Evolutionary conservation across 1,140 invertebrate genomes (phyloP), one percentile per base, ranked within the genome.

Genomic region (Muscidifurax raptorellus): DNA sequence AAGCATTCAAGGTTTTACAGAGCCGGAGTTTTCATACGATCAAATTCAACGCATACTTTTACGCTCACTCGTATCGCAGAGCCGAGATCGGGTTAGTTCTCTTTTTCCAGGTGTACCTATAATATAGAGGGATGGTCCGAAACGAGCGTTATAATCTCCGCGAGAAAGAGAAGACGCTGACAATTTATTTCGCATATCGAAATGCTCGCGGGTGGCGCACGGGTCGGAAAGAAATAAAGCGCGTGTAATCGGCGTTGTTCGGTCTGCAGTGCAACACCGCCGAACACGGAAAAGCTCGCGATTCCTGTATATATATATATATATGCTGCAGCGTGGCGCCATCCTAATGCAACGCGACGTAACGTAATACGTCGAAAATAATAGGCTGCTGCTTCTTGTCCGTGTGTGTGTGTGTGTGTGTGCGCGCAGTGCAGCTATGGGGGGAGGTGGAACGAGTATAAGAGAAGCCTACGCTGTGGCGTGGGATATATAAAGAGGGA

Each of bases 321-420:
- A n/a, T n/a, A n/a, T 36, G 36, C 36, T 9, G 36, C 36, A 59
- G 18, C 22, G 40, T 15, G 71, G 40, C 52, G 77, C 88, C 47
- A 52, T 88, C 87, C 89, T 91, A 91, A 91, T 89, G 89, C 87
- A 91, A 89, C 89, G 87, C 86, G 89, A 91, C 88, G 90, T 90
- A 90, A 91, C 89, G 88, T 89, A 90, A 90, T 90, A 89, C 89
- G 88, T 88, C 88, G 88, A 90, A 59, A 90, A 91, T 91, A 91
- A 91, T 90, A 89, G 90, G 89, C 89, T 89, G 88, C 88, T 89
- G 87, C 87, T 83, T 25, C 87, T 79, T 78, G 86, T 86, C 83
- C 75, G 83, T 66, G 81, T 52, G 40, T 25, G 82, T n/a, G n/a
- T n/a, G 80, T n/a, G n/a, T 74, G 27, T 32, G 69, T 6, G 36